These are phyloP conservation scores for Phalacrocorax aristotelis DNA, from an alignment of 2,113 vertebrate genomes.

Conservation along the genomic window DNA sequence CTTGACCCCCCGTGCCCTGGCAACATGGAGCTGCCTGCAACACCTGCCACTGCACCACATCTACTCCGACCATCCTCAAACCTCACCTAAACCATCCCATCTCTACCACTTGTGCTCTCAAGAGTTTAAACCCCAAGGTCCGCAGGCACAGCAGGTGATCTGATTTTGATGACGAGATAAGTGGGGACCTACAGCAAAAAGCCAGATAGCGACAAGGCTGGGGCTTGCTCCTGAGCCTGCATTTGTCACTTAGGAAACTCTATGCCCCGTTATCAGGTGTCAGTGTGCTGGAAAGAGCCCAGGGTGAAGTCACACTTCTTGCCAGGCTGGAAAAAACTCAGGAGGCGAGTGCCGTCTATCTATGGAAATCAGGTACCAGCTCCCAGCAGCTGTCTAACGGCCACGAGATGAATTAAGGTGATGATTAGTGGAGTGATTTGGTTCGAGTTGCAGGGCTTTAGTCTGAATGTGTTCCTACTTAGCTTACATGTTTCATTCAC, in stretches of 20 bases:
- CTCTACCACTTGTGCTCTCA: fast-evolving
- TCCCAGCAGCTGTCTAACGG: not conserved
- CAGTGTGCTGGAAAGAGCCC: not conserved
- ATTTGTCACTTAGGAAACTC: conserved; percentile 27
- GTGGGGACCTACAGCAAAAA: not conserved
- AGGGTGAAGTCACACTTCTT: not conserved
- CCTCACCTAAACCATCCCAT: not conserved
- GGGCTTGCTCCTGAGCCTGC: not conserved
- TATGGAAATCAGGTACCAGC: not conserved
- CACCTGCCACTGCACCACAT: not conserved
- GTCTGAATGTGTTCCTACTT: conserved; percentile 39
- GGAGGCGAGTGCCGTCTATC: fast-evolving
- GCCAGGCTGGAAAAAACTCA: not conserved
- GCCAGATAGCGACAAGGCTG: not conserved
- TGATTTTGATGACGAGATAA: conserved; percentile 35
- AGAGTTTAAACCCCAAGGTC: not conserved
- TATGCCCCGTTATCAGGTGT: not conserved
- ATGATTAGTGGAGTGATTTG: conserved; percentile 41
- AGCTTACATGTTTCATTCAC: conserved; percentile 27
- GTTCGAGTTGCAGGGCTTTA: conserved; percentile 17
- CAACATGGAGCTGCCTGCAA: fast-evolving
- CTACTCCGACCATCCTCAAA: not conserved
- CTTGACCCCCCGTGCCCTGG: fast-evolving
- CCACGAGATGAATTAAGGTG: not conserved
- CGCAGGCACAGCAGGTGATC: not conserved